Percentiles rank a stretch among this genome's conserved stretches.
phyloP scores from a whole-genome alignment of 2,888 invertebrate genomes.

The Acanthosepion pharaonis region DNA sequence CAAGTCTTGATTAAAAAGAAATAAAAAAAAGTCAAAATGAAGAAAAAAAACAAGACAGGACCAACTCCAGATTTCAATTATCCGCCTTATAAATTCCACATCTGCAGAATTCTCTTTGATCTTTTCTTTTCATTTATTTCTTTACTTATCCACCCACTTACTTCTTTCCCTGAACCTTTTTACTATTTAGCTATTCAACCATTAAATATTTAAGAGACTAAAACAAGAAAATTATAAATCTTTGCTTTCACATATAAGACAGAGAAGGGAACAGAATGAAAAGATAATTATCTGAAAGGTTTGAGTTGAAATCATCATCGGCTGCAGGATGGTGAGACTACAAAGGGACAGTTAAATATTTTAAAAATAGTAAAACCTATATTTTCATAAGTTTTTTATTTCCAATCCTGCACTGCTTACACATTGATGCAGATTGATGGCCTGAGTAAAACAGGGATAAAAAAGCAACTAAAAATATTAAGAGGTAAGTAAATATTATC shows the following conservation, averaged over 20 bases:
- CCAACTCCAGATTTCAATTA: neutral
- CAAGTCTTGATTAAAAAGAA: neutral
- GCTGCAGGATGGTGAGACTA: too few species aligned
- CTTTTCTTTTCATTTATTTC: neutral
- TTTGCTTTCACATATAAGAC: neutral
- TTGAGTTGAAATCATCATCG: too few species aligned
- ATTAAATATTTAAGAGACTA: neutral
- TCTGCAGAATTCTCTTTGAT: neutral
- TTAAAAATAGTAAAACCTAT: too few species aligned
- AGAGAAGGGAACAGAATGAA: neutral
- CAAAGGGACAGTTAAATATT: too few species aligned
- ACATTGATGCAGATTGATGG: too few species aligned
- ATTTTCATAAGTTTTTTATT: too few species aligned
- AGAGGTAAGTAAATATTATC: too few species aligned
- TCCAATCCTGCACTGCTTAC: too few species aligned
- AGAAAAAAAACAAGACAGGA: neutral
- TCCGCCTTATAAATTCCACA: slow-evolving; percentile 14
- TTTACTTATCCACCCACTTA: neutral
- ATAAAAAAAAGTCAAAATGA: neutral
- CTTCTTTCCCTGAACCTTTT: neutral
- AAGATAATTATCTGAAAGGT: neutral
- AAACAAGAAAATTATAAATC: neutral
- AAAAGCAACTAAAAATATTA: too few species aligned
- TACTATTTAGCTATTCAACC: neutral
- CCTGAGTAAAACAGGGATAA: too few species aligned